phyloP scores from a whole-genome alignment of 2,797 vertebrate species.

The Tragopan temminckii region DNA sequence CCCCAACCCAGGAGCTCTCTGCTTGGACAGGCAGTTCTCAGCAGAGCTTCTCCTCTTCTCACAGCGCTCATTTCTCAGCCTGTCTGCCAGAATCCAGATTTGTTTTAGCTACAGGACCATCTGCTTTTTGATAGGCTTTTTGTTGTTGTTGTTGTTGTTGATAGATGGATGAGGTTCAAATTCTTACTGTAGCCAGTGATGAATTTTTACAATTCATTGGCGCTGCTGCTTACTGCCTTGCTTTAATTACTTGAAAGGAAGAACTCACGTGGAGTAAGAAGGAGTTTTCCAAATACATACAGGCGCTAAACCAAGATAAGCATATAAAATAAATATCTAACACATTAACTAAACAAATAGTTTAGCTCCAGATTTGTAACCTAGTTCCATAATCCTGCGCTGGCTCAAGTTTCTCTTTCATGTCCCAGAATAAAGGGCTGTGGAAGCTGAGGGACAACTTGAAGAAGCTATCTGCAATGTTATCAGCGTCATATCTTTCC shows the following conservation, averaged over 20 bases:
- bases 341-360: constrained; percentile 17
- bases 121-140: constrained; percentile 55
- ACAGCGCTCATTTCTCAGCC: constrained; percentile 27
- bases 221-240: constrained; percentile 40
- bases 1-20: neutral
- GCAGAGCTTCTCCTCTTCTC: neutral
- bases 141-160: constrained; percentile 3
- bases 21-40: neutral
- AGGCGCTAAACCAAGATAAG: constrained; percentile 36
- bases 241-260: constrained; percentile 65
- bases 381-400: constrained; percentile 30
- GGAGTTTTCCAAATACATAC: constrained; percentile 4
- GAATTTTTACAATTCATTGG: constrained; percentile 66
- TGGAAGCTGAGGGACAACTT: constrained; percentile 46
- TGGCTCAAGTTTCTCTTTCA: constrained; percentile 57
- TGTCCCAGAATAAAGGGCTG: constrained; percentile 44
- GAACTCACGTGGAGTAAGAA: neutral
- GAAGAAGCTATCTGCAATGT: neutral
- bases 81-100: constrained; percentile 66
- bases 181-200: constrained; percentile 37
- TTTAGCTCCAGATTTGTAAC: constrained; percentile 49
- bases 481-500: neutral
- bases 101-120: constrained; percentile 67
- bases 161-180: constrained; percentile 63
- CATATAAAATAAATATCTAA: constrained; percentile 39